phyloP scores from a whole-genome alignment of 2,888 invertebrate genomes.

The Ormyrus rosae region DNA sequence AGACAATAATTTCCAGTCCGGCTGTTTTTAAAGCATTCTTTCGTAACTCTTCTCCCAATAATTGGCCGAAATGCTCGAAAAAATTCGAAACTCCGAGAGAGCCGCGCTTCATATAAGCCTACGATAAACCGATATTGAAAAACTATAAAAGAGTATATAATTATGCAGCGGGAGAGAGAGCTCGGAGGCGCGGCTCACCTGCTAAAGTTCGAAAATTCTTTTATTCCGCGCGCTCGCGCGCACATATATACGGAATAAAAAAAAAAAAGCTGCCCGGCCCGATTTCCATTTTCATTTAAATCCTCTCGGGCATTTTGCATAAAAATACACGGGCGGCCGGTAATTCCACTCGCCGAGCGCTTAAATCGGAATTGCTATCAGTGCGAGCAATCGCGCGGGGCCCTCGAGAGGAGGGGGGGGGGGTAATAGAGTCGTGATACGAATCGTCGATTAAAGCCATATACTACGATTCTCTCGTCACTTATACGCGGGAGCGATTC shows the following conservation, averaged over 20 bases:
- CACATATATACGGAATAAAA: not conserved
- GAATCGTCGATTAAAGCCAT: conserved; percentile 62
- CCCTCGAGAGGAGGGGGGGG: not conserved
- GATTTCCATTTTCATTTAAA: conserved; percentile 53
- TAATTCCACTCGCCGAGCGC: conserved; percentile 37
- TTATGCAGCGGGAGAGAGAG: conserved; percentile 14
- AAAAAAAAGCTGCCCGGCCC: not conserved
- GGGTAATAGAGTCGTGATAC: conserved; percentile 61
- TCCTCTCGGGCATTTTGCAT: conserved; percentile 22
- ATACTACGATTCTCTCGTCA: conserved; percentile 49
- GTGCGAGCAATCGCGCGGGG: conserved; percentile 8
- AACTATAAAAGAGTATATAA: conserved; percentile 48
- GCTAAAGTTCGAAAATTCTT: conserved; percentile 41
- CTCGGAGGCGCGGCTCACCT: not conserved
- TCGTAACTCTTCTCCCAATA: not conserved
- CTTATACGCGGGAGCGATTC: conserved; percentile 35
- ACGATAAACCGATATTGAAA: conserved; percentile 27
- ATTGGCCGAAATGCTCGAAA: conserved; percentile 7
- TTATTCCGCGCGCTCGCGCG: conserved; percentile 9
- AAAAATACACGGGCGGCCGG: conserved; percentile 32
- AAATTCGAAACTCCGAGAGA: conserved; percentile 1
- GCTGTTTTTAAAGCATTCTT: not conserved
- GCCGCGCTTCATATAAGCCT: conserved; percentile 3
- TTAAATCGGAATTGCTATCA: conserved; percentile 52
- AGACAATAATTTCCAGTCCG: no score